Evolutionary conservation across 2,888 invertebrate species (phyloP).

Genomic region (Ophioninae sp.): DNA sequence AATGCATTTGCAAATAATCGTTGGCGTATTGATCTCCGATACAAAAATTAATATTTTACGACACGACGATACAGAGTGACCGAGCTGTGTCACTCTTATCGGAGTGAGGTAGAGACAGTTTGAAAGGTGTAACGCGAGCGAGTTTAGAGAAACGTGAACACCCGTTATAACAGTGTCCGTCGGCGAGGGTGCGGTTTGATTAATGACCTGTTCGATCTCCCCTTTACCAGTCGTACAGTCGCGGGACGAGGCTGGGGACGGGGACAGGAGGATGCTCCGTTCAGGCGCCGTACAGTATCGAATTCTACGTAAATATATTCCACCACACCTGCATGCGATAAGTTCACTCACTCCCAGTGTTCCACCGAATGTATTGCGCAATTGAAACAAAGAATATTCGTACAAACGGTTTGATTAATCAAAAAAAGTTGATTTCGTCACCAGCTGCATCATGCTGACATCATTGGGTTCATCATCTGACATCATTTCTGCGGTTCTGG

Average conservation of each 20-base stretch:
- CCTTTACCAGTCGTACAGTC: conserved; percentile 68
- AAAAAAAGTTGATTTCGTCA: neutral
- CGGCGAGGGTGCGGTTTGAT: conserved; percentile 80
- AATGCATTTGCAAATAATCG: neutral
- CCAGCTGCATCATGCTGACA: neutral
- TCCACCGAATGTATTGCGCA: conserved; percentile 25
- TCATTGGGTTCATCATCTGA: neutral
- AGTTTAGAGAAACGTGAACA: conserved; percentile 60
- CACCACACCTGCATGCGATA: conserved; percentile 59
- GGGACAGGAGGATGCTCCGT: conserved; percentile 70
- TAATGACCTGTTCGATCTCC: conserved; percentile 80
- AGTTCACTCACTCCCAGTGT: conserved; percentile 26
- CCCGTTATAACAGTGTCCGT: conserved; percentile 75
- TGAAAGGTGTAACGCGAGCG: conserved; percentile 47
- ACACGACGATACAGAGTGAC: neutral
- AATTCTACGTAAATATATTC: conserved; percentile 76
- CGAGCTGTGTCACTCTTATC: neutral
- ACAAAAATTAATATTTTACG: neutral
- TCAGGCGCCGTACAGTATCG: conserved; percentile 74
- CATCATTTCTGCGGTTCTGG: too few species aligned
- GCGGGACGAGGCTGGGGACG: neutral
- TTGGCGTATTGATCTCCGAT: conserved; percentile 30
- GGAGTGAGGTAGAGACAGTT: conserved; percentile 34
- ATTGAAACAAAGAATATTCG: conserved; percentile 10
- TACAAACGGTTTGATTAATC: neutral